These are phyloP conservation scores for Liposcelis brunnea DNA, from an alignment of 2,888 invertebrate species.

Conservation along the genomic window DNA sequence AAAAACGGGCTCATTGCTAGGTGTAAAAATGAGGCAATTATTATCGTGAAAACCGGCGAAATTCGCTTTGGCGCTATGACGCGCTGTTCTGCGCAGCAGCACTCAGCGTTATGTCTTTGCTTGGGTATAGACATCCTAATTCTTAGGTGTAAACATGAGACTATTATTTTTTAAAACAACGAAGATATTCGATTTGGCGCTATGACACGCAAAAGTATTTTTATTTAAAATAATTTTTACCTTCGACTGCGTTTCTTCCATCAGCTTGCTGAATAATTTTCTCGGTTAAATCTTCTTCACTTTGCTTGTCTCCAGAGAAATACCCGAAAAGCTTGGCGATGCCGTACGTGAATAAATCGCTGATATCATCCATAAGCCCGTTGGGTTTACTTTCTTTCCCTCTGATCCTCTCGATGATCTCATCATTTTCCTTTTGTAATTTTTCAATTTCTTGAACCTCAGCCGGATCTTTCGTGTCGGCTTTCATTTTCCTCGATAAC, in stretches of 20 bases:
- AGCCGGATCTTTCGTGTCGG: neutral
- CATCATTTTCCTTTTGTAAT: neutral
- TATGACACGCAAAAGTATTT: too few species aligned
- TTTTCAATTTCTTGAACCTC: neutral
- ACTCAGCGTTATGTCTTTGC: too few species aligned
- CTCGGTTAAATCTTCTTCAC: neutral
- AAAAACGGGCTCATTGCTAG: too few species aligned
- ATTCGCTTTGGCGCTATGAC: too few species aligned
- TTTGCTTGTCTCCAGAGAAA: neutral
- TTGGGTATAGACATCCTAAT: too few species aligned
- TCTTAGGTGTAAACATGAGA: too few species aligned
- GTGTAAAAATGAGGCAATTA: too few species aligned
- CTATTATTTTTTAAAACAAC: too few species aligned
- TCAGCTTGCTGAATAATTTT: neutral
- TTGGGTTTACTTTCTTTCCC: constrained; percentile 5
- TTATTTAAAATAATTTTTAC: too few species aligned
- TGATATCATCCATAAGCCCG: constrained; percentile 2
- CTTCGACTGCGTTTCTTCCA: neutral
- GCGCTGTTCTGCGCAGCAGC: too few species aligned
- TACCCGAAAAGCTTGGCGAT: neutral
- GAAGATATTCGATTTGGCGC: too few species aligned
- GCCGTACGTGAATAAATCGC: constrained; percentile 5
- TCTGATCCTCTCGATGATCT: neutral
- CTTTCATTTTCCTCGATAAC: neutral
- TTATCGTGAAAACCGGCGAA: too few species aligned